Evolutionary conservation across 2,113 vertebrate species (phyloP).

Genomic region (Dasypus novemcinctus): DNA sequence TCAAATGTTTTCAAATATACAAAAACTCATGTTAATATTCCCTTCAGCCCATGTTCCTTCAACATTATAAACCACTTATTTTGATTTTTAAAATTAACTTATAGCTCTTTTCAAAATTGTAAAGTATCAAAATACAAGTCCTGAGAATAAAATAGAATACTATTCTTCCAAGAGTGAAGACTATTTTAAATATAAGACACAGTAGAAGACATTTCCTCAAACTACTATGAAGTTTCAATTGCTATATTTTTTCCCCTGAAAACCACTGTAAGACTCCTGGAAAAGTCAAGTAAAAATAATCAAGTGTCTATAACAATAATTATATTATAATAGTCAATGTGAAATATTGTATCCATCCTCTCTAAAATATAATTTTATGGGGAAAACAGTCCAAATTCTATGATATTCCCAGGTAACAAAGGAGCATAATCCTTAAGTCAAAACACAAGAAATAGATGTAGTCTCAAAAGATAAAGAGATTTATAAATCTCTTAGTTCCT

Average conservation of each 20-base stretch:
- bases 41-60: background rate
- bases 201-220: background rate
- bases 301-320: background rate
- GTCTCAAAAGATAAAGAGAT: background rate
- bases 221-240: background rate
- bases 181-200: background rate
- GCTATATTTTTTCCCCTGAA: background rate
- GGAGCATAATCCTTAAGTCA: constrained; percentile 37
- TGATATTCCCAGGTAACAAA: background rate
- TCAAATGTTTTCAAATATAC: background rate
- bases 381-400: background rate
- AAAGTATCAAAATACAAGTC: constrained; percentile 18
- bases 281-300: background rate
- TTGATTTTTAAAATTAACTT: constrained; percentile 36
- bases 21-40: constrained; percentile 6
- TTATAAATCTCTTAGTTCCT: constrained; percentile 48
- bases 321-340: background rate
- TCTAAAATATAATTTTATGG: background rate
- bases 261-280: background rate
- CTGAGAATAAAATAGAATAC: constrained; percentile 31
- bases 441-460: constrained; percentile 31
- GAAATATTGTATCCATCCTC: background rate
- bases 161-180: constrained; percentile 36
- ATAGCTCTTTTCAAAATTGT: constrained; percentile 22
- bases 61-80: background rate